Conservation (phyloP, 2,888 invertebrate genomes). For the Pyrgus malvae region DNA sequence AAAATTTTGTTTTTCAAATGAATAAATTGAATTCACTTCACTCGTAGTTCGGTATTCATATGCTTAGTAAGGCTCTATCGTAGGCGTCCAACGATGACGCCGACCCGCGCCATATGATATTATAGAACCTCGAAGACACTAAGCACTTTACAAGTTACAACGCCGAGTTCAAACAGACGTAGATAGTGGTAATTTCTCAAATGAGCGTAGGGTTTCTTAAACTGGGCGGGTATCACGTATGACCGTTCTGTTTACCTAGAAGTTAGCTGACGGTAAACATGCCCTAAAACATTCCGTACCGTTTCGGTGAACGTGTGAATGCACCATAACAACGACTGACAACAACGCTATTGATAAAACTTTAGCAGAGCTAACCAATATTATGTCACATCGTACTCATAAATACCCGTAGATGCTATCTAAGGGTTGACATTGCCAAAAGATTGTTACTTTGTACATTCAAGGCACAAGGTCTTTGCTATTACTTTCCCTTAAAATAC, state of each 20-base stretch:
- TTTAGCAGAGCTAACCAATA: not conserved
- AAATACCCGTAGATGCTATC: too few relatives aligned
- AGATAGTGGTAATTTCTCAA: conserved; percentile 46
- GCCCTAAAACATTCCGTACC: conserved; percentile 18
- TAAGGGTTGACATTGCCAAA: too few relatives aligned
- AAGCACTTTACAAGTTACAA: conserved; percentile 42
- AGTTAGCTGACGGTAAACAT: conserved; percentile 44
- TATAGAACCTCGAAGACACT: conserved; percentile 42
- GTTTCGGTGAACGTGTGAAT: conserved; percentile 4
- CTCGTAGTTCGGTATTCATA: conserved; percentile 38
- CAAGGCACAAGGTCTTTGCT: too few relatives aligned
- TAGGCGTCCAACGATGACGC: conserved; percentile 68
- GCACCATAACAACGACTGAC: conserved; percentile 20
- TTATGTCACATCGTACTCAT: too few relatives aligned
- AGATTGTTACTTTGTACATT: too few relatives aligned
- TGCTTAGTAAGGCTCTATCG: conserved; percentile 47
- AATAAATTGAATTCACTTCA: too few relatives aligned
- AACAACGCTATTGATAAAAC: conserved; percentile 21
- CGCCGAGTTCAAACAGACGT: conserved; percentile 53
- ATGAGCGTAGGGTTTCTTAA: conserved; percentile 45
- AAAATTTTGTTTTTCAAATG: too few relatives aligned
- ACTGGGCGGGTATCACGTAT: conserved; percentile 55
- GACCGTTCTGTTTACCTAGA: conserved; percentile 60
- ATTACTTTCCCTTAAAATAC: too few relatives aligned
- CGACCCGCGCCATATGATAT: conserved; percentile 63